Percentiles rank a stretch among this genome's conserved stretches.
Evolutionary conservation across 2,113 vertebrate genomes (phyloP).

Genomic region (Aegotheles bennettii): DNA sequence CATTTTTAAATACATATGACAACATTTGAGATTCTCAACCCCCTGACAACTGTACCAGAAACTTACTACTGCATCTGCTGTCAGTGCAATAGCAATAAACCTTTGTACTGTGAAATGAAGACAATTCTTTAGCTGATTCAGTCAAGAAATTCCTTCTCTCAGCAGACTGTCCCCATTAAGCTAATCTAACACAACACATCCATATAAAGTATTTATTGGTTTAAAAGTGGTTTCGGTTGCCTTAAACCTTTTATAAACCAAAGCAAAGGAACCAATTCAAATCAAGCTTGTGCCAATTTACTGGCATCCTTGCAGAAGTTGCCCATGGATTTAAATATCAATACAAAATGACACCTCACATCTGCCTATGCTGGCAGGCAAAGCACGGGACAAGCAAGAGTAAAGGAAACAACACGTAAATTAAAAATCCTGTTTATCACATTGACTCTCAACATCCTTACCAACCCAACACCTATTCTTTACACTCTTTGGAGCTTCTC

Average conservation of each 20-base stretch:
- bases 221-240: not conserved
- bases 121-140: not conserved
- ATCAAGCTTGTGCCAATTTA: not conserved
- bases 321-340: not conserved
- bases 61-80: not conserved
- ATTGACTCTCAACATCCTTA: not conserved
- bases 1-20: not conserved
- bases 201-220: not conserved
- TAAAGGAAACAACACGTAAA: not conserved
- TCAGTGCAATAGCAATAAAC: not conserved
- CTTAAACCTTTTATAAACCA: not conserved
- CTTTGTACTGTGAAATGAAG: not conserved
- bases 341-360: not conserved
- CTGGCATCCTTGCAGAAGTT: not conserved
- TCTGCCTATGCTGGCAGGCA: not conserved
- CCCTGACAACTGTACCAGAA: not conserved
- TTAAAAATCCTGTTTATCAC: not conserved
- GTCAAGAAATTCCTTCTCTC: not conserved
- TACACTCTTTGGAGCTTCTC: not conserved
- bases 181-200: not conserved
- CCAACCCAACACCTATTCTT: not conserved
- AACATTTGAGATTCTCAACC: not conserved
- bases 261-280: not conserved
- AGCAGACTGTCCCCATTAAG: not conserved
- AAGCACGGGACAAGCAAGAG: not conserved